Evolutionary conservation across 2,888 invertebrate species (phyloP).

Genomic region (Resseliella maxima): DNA sequence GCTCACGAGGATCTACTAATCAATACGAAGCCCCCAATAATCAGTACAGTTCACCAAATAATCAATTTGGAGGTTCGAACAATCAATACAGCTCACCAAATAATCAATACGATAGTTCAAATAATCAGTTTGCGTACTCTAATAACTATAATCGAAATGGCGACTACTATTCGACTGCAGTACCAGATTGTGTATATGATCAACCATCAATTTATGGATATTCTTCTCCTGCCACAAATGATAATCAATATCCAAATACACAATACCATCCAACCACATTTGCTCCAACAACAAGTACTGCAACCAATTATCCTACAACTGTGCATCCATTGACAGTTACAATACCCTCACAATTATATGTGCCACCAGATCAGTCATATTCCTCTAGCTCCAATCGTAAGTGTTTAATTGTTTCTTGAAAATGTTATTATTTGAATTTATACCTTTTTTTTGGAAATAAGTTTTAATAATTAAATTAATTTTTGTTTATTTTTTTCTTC

Average conservation of each 20-base stretch:
- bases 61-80: neutral
- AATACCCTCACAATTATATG: neutral
- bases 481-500: too few species aligned
- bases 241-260: neutral
- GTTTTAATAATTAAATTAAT: neutral
- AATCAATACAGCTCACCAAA: neutral
- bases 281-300: neutral
- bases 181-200: neutral
- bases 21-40: neutral
- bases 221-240: neutral
- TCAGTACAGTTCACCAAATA: neutral
- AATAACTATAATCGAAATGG: neutral
- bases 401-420: neutral
- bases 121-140: too few species aligned
- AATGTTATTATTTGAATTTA: neutral
- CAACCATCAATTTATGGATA: neutral
- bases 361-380: conserved; percentile 6
- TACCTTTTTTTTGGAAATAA: neutral
- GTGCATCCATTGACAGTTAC: neutral
- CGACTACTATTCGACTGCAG: neutral
- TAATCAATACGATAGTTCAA: too few species aligned
- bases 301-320: neutral
- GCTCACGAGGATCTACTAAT: neutral
- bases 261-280: conserved; percentile 33
- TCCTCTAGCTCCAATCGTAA: neutral